Base-by-base conservation (phyloP, 2,888 invertebrate species). In the Chromoteleia sp. region DNA sequence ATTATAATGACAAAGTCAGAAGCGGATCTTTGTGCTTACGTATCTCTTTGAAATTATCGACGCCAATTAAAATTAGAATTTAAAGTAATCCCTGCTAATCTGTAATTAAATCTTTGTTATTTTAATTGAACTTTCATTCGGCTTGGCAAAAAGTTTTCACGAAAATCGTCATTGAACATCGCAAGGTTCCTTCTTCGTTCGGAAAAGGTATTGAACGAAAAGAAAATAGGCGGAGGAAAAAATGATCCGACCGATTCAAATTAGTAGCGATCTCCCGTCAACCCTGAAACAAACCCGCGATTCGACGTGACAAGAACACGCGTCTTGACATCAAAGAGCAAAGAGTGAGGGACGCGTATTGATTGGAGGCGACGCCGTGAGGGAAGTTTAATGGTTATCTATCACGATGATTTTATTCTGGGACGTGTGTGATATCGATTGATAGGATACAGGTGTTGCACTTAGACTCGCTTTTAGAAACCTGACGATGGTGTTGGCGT, bases 1-100 rank as follows among this genome's bases (percentile, higher is more conserved):
- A 77, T 77, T 73, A 77, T 73, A 73, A 81, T 74, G 77, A 77
- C 81, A 68, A 59, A 67, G 63, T 73, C 73, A 77, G 73, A 73
- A 75, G 65, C 73, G 48, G 71, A 71, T 76, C 71, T 73, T 76
- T 73, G 81, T 73, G 76, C 70, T 73, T 71, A 61, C 59, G 70
- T 71, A 81, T 76, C 76, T 73, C 71, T 67, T 48, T 65, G 54
- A 76, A 81, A 71, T 76, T 63, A 81, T 75, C 74, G 70, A 50
- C 39, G 59, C 73, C 70, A 75, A 76, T 81, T 76, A 71, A 71
- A 76, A 65, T 39, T 59, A 65, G 67, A 77, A 45, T 73, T 75
- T 50, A 68, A 71, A 71, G 48, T 50, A 68, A 77, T 73, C 61
- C 25, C 33, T n/a, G 17, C 61, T 71, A 81, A 81, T 82, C 81